phyloP scores from a whole-genome alignment of 2,888 invertebrate species.

The Cartodere bifasciata region DNA sequence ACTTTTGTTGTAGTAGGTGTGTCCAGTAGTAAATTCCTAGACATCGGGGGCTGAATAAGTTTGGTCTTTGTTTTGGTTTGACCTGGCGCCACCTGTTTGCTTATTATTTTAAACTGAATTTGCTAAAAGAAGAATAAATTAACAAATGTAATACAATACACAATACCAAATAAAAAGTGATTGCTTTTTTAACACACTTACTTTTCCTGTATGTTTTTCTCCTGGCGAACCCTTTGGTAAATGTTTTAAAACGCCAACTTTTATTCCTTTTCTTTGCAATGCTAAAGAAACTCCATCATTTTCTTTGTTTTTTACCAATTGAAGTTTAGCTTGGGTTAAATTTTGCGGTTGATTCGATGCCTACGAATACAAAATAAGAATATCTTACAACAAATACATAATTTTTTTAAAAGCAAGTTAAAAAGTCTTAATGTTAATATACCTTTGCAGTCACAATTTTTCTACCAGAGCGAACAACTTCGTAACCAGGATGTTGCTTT shows the following conservation, averaged over 20 bases:
- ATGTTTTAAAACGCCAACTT: slow-evolving; percentile 29
- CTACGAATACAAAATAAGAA: background rate
- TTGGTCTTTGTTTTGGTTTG: no score
- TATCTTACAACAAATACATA: background rate
- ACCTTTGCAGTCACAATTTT: slow-evolving; percentile 27
- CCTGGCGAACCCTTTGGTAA: slow-evolving; percentile 22
- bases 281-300: slow-evolving; percentile 30
- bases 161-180: slow-evolving; percentile 3
- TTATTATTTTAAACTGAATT: slow-evolving; percentile 18
- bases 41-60: no score
- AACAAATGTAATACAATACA: background rate
- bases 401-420: background rate
- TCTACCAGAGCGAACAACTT: slow-evolving; percentile 56
- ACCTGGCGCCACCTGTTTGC: no score
- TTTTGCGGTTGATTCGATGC: no score
- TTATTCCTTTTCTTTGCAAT: slow-evolving; percentile 28
- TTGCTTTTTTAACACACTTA: slow-evolving; percentile 5
- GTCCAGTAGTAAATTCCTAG: no score
- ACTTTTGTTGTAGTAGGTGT: slow-evolving; percentile 15
- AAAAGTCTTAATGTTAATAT: slow-evolving; percentile 6
- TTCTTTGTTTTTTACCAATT: slow-evolving; percentile 28
- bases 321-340: slow-evolving; percentile 30
- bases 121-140: slow-evolving; percentile 11
- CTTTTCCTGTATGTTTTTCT: slow-evolving; percentile 7
- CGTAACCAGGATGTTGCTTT: slow-evolving; percentile 75